Percentiles rank a stretch among this genome's conserved stretches.
Evolutionary conservation across 1,140 invertebrate genomes (phyloP).

Genomic region (Hormaphis cornu): DNA sequence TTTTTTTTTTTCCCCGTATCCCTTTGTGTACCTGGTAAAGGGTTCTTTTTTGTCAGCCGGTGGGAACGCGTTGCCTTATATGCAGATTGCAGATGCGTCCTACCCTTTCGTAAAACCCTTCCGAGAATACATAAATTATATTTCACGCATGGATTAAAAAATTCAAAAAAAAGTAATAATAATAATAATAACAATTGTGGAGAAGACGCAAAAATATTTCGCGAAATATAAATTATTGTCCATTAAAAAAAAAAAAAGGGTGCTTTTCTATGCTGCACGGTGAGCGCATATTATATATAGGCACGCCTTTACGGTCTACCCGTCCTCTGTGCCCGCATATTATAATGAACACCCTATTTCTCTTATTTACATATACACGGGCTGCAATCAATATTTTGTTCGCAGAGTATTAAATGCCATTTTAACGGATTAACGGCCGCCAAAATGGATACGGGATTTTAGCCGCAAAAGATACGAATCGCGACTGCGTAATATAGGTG

Average conservation of each 20-base stretch:
- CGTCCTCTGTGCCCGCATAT: conserved; percentile 14
- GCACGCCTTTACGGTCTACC: conserved; percentile 22
- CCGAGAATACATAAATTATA: conserved; percentile 32
- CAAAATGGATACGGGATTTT: conserved; percentile 17
- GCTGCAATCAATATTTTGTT: conserved; percentile 20
- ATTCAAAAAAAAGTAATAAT: conserved; percentile 31
- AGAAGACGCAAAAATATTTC: conserved; percentile 30
- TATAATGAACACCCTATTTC: conserved; percentile 31
- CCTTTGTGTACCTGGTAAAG: conserved; percentile 29
- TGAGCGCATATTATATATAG: too few species aligned
- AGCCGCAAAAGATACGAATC: conserved; percentile 2
- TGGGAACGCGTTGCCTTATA: conserved; percentile 29
- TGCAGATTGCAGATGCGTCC: conserved; percentile 28
- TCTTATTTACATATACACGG: conserved; percentile 25
- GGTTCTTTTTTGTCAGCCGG: conserved; percentile 4
- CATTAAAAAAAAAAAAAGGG: conserved; percentile 28
- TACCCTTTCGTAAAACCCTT: conserved; percentile 16
- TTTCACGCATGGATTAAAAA: conserved; percentile 32
- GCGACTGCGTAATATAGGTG: background rate
- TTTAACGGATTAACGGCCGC: conserved; percentile 29
- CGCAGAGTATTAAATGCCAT: conserved; percentile 29
- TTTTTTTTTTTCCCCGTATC: background rate
- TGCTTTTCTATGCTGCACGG: background rate
- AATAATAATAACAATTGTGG: conserved; percentile 25
- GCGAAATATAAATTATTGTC: conserved; percentile 30